A percentile compares a stretch with the other conserved stretches of the same genome.
Evolutionary conservation across 2,888 invertebrate species (phyloP).

Genomic region (Mycogona germanica): DNA sequence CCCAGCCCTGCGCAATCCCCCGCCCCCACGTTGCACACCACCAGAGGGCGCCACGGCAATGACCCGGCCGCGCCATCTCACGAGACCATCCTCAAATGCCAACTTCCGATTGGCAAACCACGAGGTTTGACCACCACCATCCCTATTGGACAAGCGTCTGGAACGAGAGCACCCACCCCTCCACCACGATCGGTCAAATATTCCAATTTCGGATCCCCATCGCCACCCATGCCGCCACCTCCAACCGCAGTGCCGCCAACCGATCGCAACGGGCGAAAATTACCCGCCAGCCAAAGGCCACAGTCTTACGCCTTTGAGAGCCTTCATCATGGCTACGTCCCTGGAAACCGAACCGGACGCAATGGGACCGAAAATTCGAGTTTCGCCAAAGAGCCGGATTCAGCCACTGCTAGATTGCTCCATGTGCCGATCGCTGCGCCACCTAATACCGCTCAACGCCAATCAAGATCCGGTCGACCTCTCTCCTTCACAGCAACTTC

Average conservation of each 20-base stretch:
- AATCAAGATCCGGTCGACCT: too few relatives aligned
- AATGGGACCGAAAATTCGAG: too few relatives aligned
- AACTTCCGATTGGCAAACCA: conserved; percentile 10
- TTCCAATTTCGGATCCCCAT: too few relatives aligned
- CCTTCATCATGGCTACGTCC: neutral
- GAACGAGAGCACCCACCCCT: conserved; percentile 20
- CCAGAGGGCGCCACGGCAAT: neutral
- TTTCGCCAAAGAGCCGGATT: too few relatives aligned
- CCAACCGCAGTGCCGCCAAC: neutral
- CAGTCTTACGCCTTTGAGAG: conserved; percentile 17
- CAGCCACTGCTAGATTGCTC: too few relatives aligned
- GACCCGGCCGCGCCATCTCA: too few relatives aligned
- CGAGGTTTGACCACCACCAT: too few relatives aligned
- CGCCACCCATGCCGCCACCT: neutral
- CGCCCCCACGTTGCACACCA: neutral
- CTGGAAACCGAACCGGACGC: neutral
- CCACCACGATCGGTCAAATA: conserved; percentile 16
- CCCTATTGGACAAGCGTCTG: neutral
- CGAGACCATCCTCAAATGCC: neutral
- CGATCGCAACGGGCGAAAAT: neutral
- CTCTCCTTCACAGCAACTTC: conserved; percentile 12
- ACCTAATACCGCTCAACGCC: too few relatives aligned
- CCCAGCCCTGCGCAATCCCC: neutral
- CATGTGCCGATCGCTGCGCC: too few relatives aligned
- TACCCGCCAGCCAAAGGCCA: conserved; percentile 3